Percentiles rank a stretch among this genome's conserved stretches.
These are phyloP conservation scores for Brachyhypopomus gauderio DNA, from an alignment of 2,113 vertebrate species.

Conservation along the genomic window DNA sequence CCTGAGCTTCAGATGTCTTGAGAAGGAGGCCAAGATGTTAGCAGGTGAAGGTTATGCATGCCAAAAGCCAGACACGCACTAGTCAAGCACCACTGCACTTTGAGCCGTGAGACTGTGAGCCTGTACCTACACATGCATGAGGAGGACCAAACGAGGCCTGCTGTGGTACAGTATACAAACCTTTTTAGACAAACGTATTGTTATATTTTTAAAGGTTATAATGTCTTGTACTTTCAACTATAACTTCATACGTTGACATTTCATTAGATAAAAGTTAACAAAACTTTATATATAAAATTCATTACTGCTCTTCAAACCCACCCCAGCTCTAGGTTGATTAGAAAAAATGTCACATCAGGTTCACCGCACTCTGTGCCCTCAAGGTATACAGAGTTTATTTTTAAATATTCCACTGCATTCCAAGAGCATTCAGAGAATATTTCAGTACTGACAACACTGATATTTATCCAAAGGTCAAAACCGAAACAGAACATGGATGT, in stretches of 20 bases:
- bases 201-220: background rate
- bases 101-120: constrained; percentile 49
- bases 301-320: background rate
- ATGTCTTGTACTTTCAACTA: background rate
- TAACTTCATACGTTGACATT: background rate
- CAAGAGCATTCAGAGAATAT: too few species aligned
- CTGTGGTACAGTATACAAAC: background rate
- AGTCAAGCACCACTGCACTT: constrained; percentile 69
- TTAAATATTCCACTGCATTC: background rate
- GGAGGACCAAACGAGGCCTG: background rate
- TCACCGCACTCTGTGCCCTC: background rate
- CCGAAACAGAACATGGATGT: background rate
- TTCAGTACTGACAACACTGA: background rate
- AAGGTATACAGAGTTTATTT: background rate
- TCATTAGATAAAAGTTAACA: background rate
- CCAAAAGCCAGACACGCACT: constrained; percentile 43
- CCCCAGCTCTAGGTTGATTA: background rate
- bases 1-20: background rate
- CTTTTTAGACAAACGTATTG: background rate
- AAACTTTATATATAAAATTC: too few species aligned
- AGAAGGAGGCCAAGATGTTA: constrained; percentile 8
- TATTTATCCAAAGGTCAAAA: background rate
- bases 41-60: constrained; percentile 43
- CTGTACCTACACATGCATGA: constrained; percentile 9
- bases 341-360: background rate